Conservation (phyloP, 2,113 vertebrate species). For the Megaceryle torquata region DNA sequence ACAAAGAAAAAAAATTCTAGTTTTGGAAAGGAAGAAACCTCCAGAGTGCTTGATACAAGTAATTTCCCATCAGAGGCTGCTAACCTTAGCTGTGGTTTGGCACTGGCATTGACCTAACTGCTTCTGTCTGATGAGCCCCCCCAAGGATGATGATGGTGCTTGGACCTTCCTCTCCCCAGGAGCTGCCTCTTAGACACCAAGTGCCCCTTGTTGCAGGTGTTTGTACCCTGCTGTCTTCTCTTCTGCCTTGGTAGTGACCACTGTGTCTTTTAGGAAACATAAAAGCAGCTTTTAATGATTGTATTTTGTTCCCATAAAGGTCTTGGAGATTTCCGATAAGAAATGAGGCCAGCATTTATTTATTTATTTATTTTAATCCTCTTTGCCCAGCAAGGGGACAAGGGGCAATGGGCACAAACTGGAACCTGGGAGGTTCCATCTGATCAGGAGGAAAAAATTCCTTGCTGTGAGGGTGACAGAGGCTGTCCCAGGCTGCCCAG, state of each 20-base stretch:
- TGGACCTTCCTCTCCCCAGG: not conserved
- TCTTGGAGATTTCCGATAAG: not conserved
- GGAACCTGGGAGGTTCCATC: not conserved
- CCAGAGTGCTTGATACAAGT: not conserved
- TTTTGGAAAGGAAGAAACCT: conserved; percentile 49
- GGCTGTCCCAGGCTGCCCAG: not conserved
- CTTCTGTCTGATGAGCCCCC: not conserved
- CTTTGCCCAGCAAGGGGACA: not conserved
- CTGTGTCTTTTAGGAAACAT: not conserved
- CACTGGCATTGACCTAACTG: not conserved
- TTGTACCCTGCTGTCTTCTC: not conserved
- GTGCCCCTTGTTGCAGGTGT: not conserved
- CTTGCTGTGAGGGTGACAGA: not conserved
- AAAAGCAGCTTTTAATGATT: not conserved
- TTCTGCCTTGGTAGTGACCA: rapidly evolving
- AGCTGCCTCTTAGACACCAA: not conserved
- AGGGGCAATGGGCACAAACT: not conserved
- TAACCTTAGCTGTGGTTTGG: conserved; percentile 53
- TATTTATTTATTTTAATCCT: not conserved
- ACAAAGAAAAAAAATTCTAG: not conserved
- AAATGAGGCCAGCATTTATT: not conserved
- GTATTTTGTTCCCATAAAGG: not conserved
- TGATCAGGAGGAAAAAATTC: not conserved
- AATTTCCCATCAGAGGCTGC: conserved; percentile 35
- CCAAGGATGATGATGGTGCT: not conserved